These are phyloP conservation scores for Crioceris asparagi DNA, from an alignment of 2,888 invertebrate genomes.

Conservation along the genomic window DNA sequence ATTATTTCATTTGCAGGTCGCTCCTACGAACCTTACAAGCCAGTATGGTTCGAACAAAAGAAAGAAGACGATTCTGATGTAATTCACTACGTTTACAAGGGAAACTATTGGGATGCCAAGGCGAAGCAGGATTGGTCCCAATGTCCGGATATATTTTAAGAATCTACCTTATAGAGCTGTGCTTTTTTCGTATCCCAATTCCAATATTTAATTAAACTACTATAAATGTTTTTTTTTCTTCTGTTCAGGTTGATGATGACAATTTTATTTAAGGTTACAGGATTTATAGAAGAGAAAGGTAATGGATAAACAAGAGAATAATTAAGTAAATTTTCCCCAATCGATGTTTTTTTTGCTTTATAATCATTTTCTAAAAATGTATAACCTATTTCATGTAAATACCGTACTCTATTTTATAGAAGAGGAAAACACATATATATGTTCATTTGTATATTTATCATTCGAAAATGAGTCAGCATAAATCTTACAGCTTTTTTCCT, in stretches of 20 bases:
- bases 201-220: background rate
- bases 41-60: conserved; percentile 83
- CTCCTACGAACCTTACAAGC: conserved; percentile 64
- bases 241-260: background rate
- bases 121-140: conserved; percentile 73
- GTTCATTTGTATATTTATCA: too few species aligned
- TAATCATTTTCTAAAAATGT: too few species aligned
- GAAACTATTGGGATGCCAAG: conserved; percentile 91
- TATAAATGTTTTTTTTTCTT: background rate
- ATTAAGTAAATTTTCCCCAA: conserved; percentile 1
- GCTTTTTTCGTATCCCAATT: background rate
- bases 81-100: conserved; percentile 79
- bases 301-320: background rate
- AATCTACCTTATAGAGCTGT: background rate
- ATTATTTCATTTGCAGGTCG: conserved; percentile 30
- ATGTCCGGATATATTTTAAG: conserved; percentile 85
- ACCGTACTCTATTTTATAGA: too few species aligned
- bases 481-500: conserved; percentile 21
- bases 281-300: background rate
- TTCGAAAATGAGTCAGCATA: conserved; percentile 12
- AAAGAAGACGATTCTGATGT: conserved; percentile 59
- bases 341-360: too few species aligned
- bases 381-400: too few species aligned
- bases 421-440: too few species aligned
- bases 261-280: conserved; percentile 1